Percentiles rank a stretch among this genome's conserved stretches.
Evolutionary conservation across 2,888 invertebrate species (phyloP).

Genomic region (Rhamnusium bicolor): DNA sequence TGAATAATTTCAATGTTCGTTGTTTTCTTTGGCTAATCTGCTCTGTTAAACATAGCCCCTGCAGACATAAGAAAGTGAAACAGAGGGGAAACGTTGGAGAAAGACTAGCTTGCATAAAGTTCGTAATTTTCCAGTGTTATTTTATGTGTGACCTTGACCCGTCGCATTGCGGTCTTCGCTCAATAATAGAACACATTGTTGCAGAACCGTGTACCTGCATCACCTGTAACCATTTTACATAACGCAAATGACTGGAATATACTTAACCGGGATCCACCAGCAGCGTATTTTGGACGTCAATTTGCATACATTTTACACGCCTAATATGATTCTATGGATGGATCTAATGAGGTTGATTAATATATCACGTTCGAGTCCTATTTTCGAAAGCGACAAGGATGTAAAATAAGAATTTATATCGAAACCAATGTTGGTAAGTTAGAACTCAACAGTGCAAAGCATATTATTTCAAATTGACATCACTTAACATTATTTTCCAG

Average conservation of each 20-base stretch:
- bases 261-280: not conserved
- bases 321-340: not conserved
- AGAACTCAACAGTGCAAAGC: no score
- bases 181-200: conserved; percentile 21
- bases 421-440: no score
- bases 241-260: not conserved
- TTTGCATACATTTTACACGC: not conserved
- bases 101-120: not conserved
- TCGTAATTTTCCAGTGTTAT: not conserved
- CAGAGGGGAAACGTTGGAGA: not conserved
- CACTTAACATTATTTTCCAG: no score
- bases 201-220: conserved; percentile 14
- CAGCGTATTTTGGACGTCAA: not conserved
- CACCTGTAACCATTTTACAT: not conserved
- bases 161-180: conserved; percentile 20
- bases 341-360: not conserved
- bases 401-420: no score
- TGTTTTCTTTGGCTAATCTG: not conserved
- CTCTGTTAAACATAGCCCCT: not conserved
- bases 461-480: no score
- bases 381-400: no score
- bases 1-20: not conserved
- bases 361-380: no score
- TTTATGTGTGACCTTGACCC: conserved; percentile 13
- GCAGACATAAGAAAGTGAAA: not conserved